Evolutionary conservation across 2,113 vertebrate genomes (phyloP).

Genomic region (Lophotis ruficrista): DNA sequence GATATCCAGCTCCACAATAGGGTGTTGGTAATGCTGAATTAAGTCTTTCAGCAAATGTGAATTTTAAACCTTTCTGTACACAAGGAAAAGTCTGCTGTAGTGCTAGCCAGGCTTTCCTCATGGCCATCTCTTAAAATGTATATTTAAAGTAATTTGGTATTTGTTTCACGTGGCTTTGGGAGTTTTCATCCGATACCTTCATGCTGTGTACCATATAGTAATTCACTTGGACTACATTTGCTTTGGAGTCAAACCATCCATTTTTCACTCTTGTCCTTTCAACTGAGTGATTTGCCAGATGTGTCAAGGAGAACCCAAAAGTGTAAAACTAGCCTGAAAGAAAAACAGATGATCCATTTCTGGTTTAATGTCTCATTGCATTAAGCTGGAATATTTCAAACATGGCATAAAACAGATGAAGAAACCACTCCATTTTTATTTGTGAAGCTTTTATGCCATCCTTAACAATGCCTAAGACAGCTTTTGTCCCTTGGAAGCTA

Average conservation of each 20-base stretch:
- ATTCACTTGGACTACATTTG: constrained; percentile 28
- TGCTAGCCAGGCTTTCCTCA: constrained; percentile 18
- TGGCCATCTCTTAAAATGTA: not conserved
- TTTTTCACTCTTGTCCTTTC: constrained; percentile 24
- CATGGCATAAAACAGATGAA: not conserved
- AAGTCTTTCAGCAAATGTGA: constrained; percentile 11
- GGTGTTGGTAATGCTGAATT: not conserved
- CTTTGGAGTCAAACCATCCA: not conserved
- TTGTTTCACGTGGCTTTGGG: constrained; percentile 26
- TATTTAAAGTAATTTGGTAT: constrained; percentile 16
- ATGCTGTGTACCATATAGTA: not conserved
- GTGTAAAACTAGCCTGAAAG: not conserved
- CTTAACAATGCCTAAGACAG: not conserved
- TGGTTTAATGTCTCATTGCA: not conserved
- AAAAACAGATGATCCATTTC: not conserved
- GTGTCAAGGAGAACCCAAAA: not conserved
- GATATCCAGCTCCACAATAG: not conserved
- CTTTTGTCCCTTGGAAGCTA: not conserved
- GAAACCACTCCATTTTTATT: not conserved
- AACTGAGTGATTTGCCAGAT: constrained; percentile 45
- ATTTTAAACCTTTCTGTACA: constrained; percentile 24
- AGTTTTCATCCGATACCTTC: constrained; percentile 16
- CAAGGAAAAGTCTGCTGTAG: constrained; percentile 12
- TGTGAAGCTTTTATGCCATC: not conserved
- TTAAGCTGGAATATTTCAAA: not conserved